Evolutionary conservation across 92 coral and sea anemone genomes (phyloP).

Genomic region (Nematostella vectensis): DNA sequence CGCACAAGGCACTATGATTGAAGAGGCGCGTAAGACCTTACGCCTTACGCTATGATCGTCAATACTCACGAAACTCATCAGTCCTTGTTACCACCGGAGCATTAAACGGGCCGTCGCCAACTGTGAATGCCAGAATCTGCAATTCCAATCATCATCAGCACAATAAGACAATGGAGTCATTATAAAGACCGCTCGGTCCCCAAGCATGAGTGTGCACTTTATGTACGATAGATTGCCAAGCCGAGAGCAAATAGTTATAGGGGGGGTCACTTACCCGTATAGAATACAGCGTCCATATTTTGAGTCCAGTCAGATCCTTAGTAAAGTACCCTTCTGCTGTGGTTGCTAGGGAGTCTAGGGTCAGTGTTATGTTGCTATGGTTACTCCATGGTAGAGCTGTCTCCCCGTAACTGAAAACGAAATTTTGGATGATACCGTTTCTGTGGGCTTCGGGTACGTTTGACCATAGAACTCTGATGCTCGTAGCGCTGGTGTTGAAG

Average conservation of each 20-base stretch:
- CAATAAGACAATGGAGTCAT: too few relatives aligned
- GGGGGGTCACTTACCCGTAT: conserved; percentile 31
- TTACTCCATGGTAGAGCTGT: conserved; percentile 6
- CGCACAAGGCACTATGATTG: too few relatives aligned
- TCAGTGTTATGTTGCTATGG: conserved; percentile 13
- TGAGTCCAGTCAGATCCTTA: conserved; percentile 26
- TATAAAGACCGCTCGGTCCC: too few relatives aligned
- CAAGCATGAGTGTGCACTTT: too few relatives aligned
- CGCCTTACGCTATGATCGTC: too few relatives aligned
- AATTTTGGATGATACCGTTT: conserved; percentile 39
- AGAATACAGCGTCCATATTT: conserved; percentile 52
- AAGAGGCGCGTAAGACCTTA: too few relatives aligned
- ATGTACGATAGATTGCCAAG: too few relatives aligned
- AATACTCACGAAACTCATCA: conserved; percentile 58
- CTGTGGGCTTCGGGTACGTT: conserved; percentile 30
- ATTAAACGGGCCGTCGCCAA: conserved; percentile 35
- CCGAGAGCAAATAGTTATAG: too few relatives aligned
- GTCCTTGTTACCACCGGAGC: conserved; percentile 28
- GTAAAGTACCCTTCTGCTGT: conserved; percentile 5
- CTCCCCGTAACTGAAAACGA: conserved; percentile 34
- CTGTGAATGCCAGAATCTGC: conserved; percentile 33
- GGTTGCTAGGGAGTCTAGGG: neutral
- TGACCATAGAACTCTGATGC: conserved; percentile 44
- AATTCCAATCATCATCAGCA: too few relatives aligned
- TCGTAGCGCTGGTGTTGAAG: conserved; percentile 47